Percentiles rank a stretch among this genome's conserved stretches.
Evolutionary conservation across 2,113 vertebrate species (phyloP).

Genomic region (Nothocercus julius): DNA sequence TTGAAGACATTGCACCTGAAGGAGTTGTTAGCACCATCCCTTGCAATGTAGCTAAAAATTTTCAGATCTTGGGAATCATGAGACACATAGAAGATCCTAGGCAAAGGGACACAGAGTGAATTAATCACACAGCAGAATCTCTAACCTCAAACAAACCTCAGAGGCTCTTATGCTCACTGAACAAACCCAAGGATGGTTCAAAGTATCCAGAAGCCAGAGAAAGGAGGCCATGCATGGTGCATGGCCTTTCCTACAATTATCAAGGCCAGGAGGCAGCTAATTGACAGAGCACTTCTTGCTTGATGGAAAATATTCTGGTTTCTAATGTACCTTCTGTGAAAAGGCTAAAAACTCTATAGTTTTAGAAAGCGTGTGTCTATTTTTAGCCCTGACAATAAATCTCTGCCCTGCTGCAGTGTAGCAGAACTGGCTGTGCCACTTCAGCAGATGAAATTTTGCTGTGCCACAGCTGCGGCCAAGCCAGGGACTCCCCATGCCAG

Average conservation of each 20-base stretch:
- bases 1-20: conserved; percentile 90
- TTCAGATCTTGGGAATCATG: conserved; percentile 88
- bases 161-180: neutral
- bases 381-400: conserved; percentile 22
- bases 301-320: neutral
- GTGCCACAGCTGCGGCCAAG: rapidly evolving
- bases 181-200: neutral
- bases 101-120: conserved; percentile 2
- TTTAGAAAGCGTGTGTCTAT: neutral
- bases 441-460: rapidly evolving
- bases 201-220: neutral
- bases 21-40: conserved; percentile 83
- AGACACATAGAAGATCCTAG: conserved; percentile 88
- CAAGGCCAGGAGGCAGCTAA: neutral
- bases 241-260: neutral
- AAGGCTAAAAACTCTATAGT: neutral
- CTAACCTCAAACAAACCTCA: neutral
- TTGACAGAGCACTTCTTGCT: neutral
- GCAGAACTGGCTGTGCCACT: neutral
- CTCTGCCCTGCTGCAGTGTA: neutral
- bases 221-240: rapidly evolving
- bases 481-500: neutral
- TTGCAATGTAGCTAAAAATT: conserved; percentile 87
- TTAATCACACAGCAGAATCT: neutral
- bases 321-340: neutral